These are phyloP conservation scores for Oenanthe melanoleuca DNA, from an alignment of 2,113 vertebrate genomes.

Conservation along the genomic window DNA sequence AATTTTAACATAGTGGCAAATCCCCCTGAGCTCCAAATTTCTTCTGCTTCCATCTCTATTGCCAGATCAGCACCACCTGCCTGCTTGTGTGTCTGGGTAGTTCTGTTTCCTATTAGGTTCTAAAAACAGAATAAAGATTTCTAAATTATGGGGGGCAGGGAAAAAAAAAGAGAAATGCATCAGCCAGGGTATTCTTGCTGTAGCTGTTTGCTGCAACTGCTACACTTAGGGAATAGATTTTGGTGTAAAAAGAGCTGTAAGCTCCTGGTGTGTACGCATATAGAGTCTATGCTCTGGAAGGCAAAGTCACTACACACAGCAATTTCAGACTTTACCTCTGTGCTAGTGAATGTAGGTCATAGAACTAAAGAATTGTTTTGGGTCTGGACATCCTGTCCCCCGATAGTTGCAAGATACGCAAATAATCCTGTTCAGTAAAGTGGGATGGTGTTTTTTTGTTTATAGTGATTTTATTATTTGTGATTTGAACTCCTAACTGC, in stretches of 20 bases:
- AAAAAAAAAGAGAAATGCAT: background rate
- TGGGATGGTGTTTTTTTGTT: fast-evolving
- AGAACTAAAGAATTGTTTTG: background rate
- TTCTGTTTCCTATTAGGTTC: background rate
- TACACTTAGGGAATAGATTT: background rate
- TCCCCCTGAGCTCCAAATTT: background rate
- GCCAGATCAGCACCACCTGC: background rate
- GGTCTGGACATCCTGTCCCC: background rate
- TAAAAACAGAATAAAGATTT: background rate
- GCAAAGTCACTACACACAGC: background rate
- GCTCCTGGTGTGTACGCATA: fast-evolving
- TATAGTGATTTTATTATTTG: background rate
- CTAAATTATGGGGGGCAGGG: background rate
- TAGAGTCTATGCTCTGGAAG: background rate
- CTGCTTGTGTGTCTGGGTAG: background rate
- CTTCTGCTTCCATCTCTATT: background rate
- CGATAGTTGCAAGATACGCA: fast-evolving
- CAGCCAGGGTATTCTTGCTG: background rate
- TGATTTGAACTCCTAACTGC: background rate
- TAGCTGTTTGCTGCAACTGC: background rate
- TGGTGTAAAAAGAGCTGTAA: background rate
- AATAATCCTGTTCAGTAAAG: background rate
- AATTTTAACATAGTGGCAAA: background rate
- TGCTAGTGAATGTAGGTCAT: background rate
- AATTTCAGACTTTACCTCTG: background rate